phyloP scores from a whole-genome alignment of 1,140 invertebrate species.

The Lordiphosa mommai region DNA sequence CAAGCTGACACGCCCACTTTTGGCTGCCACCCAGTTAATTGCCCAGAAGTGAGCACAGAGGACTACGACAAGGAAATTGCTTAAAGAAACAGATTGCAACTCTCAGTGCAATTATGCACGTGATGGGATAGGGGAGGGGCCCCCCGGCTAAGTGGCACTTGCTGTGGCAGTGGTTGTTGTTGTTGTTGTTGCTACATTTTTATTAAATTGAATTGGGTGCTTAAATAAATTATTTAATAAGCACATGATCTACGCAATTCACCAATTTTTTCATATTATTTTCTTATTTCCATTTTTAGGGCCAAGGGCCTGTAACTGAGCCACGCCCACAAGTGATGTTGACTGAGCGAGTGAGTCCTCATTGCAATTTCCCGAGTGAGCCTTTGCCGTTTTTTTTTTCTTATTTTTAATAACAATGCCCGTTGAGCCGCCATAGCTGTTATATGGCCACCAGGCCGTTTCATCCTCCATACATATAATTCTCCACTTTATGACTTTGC shows the following conservation, averaged over 20 bases:
- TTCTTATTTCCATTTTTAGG: constrained; percentile 40
- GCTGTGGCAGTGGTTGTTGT: constrained; percentile 27
- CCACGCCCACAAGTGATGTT: constrained; percentile 33
- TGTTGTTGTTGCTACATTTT: constrained; percentile 57
- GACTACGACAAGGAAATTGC: constrained; percentile 56
- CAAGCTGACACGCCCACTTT: constrained; percentile 48
- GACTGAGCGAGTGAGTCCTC: constrained; percentile 59
- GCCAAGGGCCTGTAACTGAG: constrained; percentile 60
- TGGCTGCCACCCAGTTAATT: constrained; percentile 67
- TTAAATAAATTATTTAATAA: constrained; percentile 79
- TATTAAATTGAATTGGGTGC: constrained; percentile 77
- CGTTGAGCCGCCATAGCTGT: constrained; percentile 61
- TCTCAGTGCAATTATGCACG: constrained; percentile 56
- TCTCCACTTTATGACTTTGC: constrained; percentile 55
- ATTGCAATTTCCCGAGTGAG: constrained; percentile 56
- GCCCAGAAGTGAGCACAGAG: constrained; percentile 15
- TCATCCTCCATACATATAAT: constrained; percentile 41
- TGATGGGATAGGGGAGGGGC: constrained; percentile 17
- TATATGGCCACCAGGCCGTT: constrained; percentile 42
- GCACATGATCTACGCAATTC: constrained; percentile 68
- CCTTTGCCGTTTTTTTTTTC: constrained; percentile 13
- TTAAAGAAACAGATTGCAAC: constrained; percentile 16
- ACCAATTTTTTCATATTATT: constrained; percentile 12
- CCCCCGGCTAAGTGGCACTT: constrained; percentile 24
- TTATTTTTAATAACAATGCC: constrained; percentile 59